Evolutionary conservation across 2,113 vertebrate genomes (phyloP).

Genomic region (Calyptommatus sinebrachiatus): DNA sequence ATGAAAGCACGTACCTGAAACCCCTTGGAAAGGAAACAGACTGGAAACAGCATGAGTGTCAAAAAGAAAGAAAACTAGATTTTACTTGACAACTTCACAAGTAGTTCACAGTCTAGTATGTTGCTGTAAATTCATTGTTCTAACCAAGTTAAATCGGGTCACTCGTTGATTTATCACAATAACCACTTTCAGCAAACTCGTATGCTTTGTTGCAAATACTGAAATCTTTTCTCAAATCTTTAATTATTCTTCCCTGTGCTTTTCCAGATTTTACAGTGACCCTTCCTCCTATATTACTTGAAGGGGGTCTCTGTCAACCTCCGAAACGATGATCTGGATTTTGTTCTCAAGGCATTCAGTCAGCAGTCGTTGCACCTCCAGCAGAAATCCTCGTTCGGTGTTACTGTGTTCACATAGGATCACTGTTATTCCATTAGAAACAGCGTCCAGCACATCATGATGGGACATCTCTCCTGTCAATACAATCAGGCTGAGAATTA

Average conservation of each 20-base stretch:
- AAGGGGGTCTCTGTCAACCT: constrained; percentile 86
- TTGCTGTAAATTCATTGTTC: no score
- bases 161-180: no score
- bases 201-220: no score
- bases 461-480: constrained; percentile 94
- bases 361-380: constrained; percentile 78
- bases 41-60: no score
- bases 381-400: constrained; percentile 92
- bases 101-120: no score
- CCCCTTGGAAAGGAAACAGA: no score
- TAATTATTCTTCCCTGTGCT: background rate
- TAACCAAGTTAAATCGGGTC: no score
- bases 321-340: constrained; percentile 77
- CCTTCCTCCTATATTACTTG: constrained; percentile 68
- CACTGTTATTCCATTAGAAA: constrained; percentile 82
- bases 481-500: background rate
- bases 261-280: background rate
- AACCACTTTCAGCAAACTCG: no score
- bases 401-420: constrained; percentile 95
- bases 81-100: no score
- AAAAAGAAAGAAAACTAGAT: no score
- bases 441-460: constrained; percentile 88
- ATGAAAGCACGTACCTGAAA: no score
- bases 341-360: constrained; percentile 68
- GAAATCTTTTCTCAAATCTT: no score